These are phyloP conservation scores for Saccostrea echinata DNA, from an alignment of 1,140 invertebrate species.

Conservation along the genomic window DNA sequence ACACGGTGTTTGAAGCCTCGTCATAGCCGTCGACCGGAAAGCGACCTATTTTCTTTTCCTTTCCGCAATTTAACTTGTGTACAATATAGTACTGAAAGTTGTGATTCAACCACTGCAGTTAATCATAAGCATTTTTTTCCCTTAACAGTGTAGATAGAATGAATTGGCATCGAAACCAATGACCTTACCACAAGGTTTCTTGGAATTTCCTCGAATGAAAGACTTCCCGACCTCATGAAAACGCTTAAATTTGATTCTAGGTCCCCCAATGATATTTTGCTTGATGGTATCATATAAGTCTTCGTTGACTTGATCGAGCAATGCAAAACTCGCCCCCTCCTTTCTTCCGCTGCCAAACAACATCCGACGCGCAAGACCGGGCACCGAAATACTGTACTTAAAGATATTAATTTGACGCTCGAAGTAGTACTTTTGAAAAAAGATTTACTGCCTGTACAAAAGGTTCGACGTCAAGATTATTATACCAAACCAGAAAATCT, in stretches of 20 bases:
- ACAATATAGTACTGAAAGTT: not conserved
- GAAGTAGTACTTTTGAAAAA: conserved; percentile 52
- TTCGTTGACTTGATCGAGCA: conserved; percentile 49
- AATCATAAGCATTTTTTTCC: conserved; percentile 53
- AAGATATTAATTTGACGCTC: conserved; percentile 57
- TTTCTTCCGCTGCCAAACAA: conserved; percentile 53
- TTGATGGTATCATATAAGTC: conserved; percentile 59
- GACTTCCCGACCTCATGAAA: conserved; percentile 57
- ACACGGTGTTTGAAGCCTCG: conserved; percentile 14
- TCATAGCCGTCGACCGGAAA: conserved; percentile 46
- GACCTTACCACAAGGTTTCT: conserved; percentile 35
- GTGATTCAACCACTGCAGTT: conserved; percentile 37
- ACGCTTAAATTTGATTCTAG: conserved; percentile 58
- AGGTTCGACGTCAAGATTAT: conserved; percentile 56
- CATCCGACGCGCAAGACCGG: conserved; percentile 54
- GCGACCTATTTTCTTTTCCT: conserved; percentile 43
- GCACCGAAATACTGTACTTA: conserved; percentile 56
- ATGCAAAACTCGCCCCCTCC: no score
- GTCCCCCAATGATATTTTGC: conserved; percentile 51
- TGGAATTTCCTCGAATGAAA: conserved; percentile 29
- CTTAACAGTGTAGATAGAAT: conserved; percentile 42
- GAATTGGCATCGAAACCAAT: conserved; percentile 52
- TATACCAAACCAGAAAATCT: no score
- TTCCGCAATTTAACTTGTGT: conserved; percentile 40
- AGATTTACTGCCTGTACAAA: conserved; percentile 62